A percentile compares a stretch with the other conserved stretches of the same genome.
Evolutionary conservation across 2,888 invertebrate species (phyloP).

Genomic region (Ectemnius lituratus): DNA sequence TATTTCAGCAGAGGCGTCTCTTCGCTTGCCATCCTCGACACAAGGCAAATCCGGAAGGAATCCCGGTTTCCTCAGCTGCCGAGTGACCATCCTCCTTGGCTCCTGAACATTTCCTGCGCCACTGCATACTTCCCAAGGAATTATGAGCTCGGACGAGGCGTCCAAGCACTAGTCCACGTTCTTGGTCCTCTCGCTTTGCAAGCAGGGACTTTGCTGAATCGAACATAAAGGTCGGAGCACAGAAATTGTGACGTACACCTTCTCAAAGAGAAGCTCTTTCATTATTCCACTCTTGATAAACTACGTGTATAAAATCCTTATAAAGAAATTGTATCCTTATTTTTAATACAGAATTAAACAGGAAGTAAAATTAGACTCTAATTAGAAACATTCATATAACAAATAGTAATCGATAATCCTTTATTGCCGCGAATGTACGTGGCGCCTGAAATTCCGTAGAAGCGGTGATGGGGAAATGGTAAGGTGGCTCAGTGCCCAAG

Average conservation of each 20-base stretch:
- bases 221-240: too few relatives aligned
- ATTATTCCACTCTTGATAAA: too few relatives aligned
- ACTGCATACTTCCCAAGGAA: constrained; percentile 29
- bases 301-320: too few relatives aligned
- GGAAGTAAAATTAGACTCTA: too few relatives aligned
- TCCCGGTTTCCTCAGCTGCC: constrained; percentile 11
- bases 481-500: not conserved
- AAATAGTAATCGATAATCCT: not conserved
- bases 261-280: too few relatives aligned
- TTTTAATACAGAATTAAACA: too few relatives aligned
- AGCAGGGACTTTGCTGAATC: too few relatives aligned
- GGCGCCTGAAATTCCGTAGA: not conserved
- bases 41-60: constrained; percentile 10
- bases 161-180: not conserved
- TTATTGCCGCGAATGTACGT: not conserved
- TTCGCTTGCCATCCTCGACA: not conserved
- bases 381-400: too few relatives aligned
- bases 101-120: constrained; percentile 31
- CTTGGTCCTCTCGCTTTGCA: too few relatives aligned
- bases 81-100: not conserved
- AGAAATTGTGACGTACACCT: too few relatives aligned
- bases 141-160: constrained; percentile 12
- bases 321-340: too few relatives aligned
- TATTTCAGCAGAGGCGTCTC: not conserved
- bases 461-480: constrained; percentile 1